A percentile compares a stretch with the other conserved stretches of the same genome.
Conservation (phyloP, 2,888 invertebrate species). For the Uropetala carovei region DNA sequence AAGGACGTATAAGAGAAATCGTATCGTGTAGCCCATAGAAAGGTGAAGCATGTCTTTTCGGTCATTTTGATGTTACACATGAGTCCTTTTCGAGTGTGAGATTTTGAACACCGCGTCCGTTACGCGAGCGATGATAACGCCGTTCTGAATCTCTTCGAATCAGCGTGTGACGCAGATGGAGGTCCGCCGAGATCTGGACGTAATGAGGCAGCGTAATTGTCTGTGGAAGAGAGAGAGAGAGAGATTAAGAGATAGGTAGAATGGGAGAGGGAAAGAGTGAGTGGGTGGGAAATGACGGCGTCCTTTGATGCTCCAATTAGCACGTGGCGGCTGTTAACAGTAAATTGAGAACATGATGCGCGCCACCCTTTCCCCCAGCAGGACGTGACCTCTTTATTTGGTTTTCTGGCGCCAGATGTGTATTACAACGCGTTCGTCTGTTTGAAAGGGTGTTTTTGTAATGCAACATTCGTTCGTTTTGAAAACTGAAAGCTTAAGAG, state of each 20-base stretch:
- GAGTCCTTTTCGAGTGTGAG: too few relatives aligned
- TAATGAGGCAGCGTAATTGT: neutral
- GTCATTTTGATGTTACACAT: too few relatives aligned
- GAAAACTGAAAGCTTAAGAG: too few relatives aligned
- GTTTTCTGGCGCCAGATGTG: neutral
- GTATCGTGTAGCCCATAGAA: too few relatives aligned
- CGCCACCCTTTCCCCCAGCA: neutral
- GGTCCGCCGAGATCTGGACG: neutral
- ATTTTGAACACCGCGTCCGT: neutral
- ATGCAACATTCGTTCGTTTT: too few relatives aligned
- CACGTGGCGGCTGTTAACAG: neutral
- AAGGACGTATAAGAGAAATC: too few relatives aligned
- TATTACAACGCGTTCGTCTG: too few relatives aligned
- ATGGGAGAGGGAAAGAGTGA: neutral
- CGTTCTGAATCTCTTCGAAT: neutral
- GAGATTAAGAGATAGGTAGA: too few relatives aligned
- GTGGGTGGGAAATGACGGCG: neutral
- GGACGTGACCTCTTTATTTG: neutral
- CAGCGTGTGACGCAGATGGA: neutral
- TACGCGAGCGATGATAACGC: neutral
- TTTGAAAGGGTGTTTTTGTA: too few relatives aligned
- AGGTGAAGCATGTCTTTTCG: too few relatives aligned
- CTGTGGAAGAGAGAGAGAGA: neutral
- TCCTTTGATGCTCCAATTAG: constrained; percentile 5
- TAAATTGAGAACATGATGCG: neutral